phyloP scores from a whole-genome alignment of 2,113 vertebrate genomes.

The Galbula dea region DNA sequence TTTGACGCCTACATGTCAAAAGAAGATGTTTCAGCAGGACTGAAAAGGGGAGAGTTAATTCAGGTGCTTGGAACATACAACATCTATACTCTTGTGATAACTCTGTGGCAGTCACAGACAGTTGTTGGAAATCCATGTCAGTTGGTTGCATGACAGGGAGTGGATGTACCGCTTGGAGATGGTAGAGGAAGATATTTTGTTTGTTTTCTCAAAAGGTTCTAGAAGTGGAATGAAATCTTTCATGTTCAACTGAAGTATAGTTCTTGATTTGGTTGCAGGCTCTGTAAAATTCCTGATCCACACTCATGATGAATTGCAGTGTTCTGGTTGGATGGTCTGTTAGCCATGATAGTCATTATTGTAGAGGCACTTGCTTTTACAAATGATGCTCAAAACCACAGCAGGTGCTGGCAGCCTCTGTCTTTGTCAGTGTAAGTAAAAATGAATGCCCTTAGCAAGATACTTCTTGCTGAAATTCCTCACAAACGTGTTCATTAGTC shows the following conservation, averaged over 20 bases:
- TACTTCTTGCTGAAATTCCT: not conserved
- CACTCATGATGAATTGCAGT: not conserved
- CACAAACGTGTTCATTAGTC: not conserved
- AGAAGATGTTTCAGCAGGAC: slow-evolving; percentile 85
- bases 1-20: slow-evolving; percentile 88
- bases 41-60: slow-evolving; percentile 90
- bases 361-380: not conserved
- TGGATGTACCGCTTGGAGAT: not conserved
- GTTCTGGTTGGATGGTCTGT: not conserved
- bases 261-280: not conserved
- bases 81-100: not conserved
- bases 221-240: not conserved
- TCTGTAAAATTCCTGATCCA: not conserved
- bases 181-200: not conserved
- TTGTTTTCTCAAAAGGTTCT: not conserved
- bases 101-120: not conserved
- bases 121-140: not conserved
- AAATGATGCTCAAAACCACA: not conserved
- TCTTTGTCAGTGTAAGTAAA: not conserved
- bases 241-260: not conserved
- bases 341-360: not conserved
- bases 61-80: slow-evolving; percentile 77
- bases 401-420: not conserved
- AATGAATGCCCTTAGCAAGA: not conserved
- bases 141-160: not conserved